Evolutionary conservation across 2,888 invertebrate species (phyloP).

Genomic region (Heterodera filipjevi): DNA sequence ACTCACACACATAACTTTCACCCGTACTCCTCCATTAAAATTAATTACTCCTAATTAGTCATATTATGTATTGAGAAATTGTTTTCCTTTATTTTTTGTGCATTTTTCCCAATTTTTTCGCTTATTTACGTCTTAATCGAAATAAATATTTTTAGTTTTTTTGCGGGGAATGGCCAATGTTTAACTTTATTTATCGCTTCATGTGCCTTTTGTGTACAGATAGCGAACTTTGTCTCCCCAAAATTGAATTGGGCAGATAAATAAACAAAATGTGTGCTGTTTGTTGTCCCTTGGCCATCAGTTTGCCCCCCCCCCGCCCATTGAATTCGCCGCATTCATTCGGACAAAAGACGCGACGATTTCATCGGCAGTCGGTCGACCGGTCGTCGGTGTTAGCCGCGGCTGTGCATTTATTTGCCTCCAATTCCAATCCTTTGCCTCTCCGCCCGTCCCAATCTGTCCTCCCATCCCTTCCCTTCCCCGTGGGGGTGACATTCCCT

Average conservation of each 20-base stretch:
- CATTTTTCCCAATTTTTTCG: not conserved
- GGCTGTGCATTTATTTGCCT: not conserved
- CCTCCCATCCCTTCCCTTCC: not conserved
- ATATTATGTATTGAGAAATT: not conserved
- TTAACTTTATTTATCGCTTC: too few relatives aligned
- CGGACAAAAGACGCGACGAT: not conserved
- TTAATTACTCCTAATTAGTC: not conserved
- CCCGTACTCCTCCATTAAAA: not conserved
- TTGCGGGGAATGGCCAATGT: not conserved
- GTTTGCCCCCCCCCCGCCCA: not conserved
- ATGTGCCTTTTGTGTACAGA: too few relatives aligned
- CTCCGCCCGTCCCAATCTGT: not conserved
- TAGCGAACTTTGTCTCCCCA: too few relatives aligned
- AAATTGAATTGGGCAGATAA: too few relatives aligned
- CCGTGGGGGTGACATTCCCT: not conserved
- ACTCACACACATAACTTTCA: not conserved
- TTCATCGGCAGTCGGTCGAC: not conserved
- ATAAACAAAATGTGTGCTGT: too few relatives aligned
- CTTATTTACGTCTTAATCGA: not conserved
- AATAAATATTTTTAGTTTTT: not conserved
- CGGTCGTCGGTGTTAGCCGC: not conserved
- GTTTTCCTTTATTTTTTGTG: not conserved
- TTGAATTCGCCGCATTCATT: not conserved
- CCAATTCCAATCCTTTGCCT: not conserved
- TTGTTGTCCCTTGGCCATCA: too few relatives aligned